phyloP scores from a whole-genome alignment of 1,140 invertebrate genomes.

The Lordiphosa stackelbergi region DNA sequence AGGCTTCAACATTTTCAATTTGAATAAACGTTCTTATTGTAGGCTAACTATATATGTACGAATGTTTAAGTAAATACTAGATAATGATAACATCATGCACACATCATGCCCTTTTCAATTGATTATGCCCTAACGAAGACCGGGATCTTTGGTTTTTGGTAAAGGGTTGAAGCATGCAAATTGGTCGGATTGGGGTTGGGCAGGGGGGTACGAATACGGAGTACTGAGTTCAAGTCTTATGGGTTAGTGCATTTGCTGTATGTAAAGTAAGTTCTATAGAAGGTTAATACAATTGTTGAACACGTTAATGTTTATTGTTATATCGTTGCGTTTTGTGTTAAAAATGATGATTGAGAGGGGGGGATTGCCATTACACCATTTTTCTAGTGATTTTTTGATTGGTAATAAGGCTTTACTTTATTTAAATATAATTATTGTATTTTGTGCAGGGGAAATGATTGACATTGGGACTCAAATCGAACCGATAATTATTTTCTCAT shows the following conservation, averaged over 20 bases:
- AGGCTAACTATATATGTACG: conserved; percentile 22
- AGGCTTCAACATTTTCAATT: conserved; percentile 39
- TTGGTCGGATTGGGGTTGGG: too few species aligned
- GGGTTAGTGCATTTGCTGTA: too few species aligned
- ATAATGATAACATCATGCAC: conserved; percentile 24
- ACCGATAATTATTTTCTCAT: too few species aligned
- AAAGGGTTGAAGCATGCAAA: background rate
- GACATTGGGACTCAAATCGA: too few species aligned
- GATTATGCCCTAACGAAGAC: conserved; percentile 8
- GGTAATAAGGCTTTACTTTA: too few species aligned
- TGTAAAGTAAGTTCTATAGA: too few species aligned
- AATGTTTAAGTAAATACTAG: conserved; percentile 29
- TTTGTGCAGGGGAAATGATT: too few species aligned
- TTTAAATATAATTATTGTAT: too few species aligned
- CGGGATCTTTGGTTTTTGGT: conserved; percentile 8
- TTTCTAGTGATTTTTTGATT: too few species aligned
- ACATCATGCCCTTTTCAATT: conserved; percentile 3
- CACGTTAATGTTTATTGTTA: conserved; percentile 39
- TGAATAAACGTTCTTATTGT: conserved; percentile 28
- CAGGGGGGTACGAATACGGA: too few species aligned
- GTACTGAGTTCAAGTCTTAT: too few species aligned
- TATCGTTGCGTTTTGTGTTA: conserved; percentile 12
- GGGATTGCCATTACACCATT: too few species aligned
- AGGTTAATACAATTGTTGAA: conserved; percentile 8
- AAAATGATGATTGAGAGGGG: background rate